A percentile compares a stretch with the other conserved stretches of the same genome.
Evolutionary conservation across 2,888 invertebrate genomes (phyloP).

Genomic region (Melanchra persicariae): DNA sequence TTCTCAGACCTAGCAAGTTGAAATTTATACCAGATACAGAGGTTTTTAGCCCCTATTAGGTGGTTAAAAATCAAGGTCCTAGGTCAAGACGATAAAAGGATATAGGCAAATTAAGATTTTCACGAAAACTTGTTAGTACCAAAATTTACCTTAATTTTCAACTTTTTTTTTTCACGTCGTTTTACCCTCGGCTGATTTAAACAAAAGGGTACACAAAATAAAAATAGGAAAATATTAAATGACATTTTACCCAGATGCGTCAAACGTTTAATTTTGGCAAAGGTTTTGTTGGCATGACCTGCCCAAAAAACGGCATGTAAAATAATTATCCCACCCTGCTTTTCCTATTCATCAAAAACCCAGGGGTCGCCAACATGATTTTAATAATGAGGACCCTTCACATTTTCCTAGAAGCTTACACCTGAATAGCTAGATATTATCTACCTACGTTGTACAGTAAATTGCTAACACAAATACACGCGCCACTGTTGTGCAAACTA

Average conservation of each 20-base stretch:
- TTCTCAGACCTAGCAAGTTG: no score
- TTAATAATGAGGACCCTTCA: constrained; percentile 53
- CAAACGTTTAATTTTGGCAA: not conserved
- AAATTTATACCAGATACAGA: no score
- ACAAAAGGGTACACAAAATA: no score
- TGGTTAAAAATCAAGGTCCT: no score
- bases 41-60: no score
- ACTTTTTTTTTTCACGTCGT: no score
- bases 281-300: not conserved
- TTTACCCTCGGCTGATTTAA: no score
- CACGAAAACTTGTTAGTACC: no score
- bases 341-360: constrained; percentile 30
- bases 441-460: constrained; percentile 74
- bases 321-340: constrained; percentile 17
- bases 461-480: constrained; percentile 82
- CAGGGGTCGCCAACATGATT: constrained; percentile 23
- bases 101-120: no score
- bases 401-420: constrained; percentile 47
- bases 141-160: no score
- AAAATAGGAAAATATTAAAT: not conserved
- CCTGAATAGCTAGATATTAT: constrained; percentile 61
- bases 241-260: not conserved
- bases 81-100: no score
- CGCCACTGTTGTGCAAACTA: constrained; percentile 80
- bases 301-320: not conserved